Evolutionary conservation across 2,888 invertebrate genomes (phyloP).

Genomic region (Pecten maximus): DNA sequence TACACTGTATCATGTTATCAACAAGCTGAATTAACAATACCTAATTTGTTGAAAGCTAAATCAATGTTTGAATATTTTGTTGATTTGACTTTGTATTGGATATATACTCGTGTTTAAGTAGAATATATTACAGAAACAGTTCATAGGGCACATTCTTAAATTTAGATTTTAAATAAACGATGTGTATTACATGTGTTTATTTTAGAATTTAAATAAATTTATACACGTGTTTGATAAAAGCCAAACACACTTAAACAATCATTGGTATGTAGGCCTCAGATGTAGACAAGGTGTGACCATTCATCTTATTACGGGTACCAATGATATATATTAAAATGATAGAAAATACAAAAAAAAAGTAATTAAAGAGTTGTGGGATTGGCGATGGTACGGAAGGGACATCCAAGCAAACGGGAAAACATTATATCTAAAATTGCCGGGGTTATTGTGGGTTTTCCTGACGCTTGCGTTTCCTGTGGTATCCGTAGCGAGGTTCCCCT

Average conservation of each 20-base stretch:
- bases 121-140: background rate
- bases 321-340: background rate
- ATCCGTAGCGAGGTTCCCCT: no score
- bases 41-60: background rate
- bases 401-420: no score
- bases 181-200: background rate
- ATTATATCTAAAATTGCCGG: no score
- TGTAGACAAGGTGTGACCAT: background rate
- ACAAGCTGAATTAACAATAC: background rate
- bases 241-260: background rate
- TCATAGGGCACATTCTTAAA: background rate
- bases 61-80: background rate
- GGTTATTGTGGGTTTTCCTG: no score
- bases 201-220: background rate
- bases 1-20: background rate
- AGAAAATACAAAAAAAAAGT: no score
- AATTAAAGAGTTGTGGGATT: no score
- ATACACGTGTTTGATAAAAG: background rate
- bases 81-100: background rate
- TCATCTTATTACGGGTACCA: background rate
- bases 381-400: no score
- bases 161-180: background rate
- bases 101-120: background rate
- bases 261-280: background rate
- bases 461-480: no score